These are phyloP conservation scores for Drosophila asahinai DNA, from an alignment of 1,140 invertebrate genomes.

Conservation along the genomic window DNA sequence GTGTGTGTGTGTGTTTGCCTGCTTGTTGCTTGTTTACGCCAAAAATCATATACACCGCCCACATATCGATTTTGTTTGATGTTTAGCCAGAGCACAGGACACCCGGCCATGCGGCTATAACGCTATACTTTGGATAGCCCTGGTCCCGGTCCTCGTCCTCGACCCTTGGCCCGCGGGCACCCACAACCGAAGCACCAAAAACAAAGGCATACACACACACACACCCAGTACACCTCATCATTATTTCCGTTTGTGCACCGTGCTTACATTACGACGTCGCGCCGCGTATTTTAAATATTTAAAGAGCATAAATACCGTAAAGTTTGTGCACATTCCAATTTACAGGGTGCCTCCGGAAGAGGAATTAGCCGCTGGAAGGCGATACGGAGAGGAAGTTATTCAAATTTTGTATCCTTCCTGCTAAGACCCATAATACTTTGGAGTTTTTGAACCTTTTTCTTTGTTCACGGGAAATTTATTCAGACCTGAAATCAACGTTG, in stretches of 20 bases:
- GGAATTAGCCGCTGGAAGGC: not conserved
- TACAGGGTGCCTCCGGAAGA: conserved; percentile 47
- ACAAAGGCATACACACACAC: conserved; percentile 34
- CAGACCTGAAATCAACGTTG: not conserved
- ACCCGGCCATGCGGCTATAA: conserved; percentile 38
- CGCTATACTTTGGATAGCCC: conserved; percentile 37
- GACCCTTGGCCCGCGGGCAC: conserved; percentile 23
- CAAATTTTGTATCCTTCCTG: not conserved
- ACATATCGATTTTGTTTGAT: conserved; percentile 81
- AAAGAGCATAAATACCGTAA: conserved; percentile 68
- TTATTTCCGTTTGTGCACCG: conserved; percentile 60
- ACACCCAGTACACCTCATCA: conserved; percentile 42
- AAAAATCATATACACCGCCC: conserved; percentile 75
- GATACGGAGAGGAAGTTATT: conserved; percentile 1
- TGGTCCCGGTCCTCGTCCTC: conserved; percentile 19
- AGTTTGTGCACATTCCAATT: conserved; percentile 31
- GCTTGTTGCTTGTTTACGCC: conserved; percentile 73
- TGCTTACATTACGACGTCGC: conserved; percentile 51
- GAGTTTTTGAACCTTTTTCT: not conserved
- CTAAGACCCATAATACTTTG: not conserved
- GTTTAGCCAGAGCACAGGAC: conserved; percentile 56
- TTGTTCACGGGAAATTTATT: not conserved
- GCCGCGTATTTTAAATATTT: conserved; percentile 75
- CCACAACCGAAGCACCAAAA: conserved; percentile 35
- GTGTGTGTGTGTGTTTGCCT: conserved; percentile 24